These are phyloP conservation scores for Ursus arctos DNA, from an alignment of 2,113 vertebrate genomes.

Conservation along the genomic window DNA sequence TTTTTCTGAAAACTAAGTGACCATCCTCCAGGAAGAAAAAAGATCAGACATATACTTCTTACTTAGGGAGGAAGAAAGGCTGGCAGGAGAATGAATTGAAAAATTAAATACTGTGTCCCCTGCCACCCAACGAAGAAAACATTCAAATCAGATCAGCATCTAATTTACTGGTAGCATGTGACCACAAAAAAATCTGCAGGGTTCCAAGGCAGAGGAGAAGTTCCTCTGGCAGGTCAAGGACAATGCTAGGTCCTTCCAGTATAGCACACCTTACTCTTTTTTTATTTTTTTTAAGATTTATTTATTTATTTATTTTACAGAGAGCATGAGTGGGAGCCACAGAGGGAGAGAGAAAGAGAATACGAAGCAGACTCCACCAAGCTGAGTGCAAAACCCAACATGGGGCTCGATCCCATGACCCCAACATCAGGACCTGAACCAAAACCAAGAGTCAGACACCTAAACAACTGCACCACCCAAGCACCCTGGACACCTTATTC, in stretches of 20 bases:
- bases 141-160: not conserved
- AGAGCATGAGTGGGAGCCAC: not conserved
- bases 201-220: not conserved
- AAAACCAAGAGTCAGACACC: not conserved
- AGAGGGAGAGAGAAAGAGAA: not conserved
- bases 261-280: not conserved
- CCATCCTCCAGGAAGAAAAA: conserved; percentile 50
- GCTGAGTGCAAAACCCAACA: not conserved
- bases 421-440: not conserved
- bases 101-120: not conserved
- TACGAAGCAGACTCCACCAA: not conserved
- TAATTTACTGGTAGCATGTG: not conserved
- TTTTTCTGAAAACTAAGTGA: conserved; percentile 44
- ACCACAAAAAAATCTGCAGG: not conserved
- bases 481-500: not conserved
- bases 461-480: not conserved
- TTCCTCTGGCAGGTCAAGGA: not conserved
- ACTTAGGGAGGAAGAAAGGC: not conserved
- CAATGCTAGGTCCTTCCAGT: not conserved
- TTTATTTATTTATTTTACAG: not conserved
- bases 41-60: not conserved
- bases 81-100: not conserved
- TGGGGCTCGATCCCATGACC: not conserved
- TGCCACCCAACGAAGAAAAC: not conserved
- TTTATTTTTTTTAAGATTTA: not conserved